phyloP scores from a whole-genome alignment of 1,140 invertebrate genomes.

The Aphidius gifuensis region DNA sequence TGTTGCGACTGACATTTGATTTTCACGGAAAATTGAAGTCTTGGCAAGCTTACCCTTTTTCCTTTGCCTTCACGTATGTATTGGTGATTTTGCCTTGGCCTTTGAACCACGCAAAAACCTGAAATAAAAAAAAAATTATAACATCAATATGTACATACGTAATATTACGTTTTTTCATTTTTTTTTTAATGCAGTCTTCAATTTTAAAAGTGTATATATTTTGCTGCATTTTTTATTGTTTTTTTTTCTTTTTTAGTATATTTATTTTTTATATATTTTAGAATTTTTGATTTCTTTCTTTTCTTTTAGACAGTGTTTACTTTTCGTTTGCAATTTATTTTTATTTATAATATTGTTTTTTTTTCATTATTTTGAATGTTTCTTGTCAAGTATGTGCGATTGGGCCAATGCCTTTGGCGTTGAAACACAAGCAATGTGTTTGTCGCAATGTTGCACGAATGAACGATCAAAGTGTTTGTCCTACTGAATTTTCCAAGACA shows the following conservation, averaged over 20 bases:
- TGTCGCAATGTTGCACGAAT: conserved; percentile 24
- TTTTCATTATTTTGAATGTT: conserved; percentile 2
- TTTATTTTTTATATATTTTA: too few relatives aligned
- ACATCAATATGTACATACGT: not conserved
- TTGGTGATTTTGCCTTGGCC: conserved; percentile 70
- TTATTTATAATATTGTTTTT: conserved; percentile 6
- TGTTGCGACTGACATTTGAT: conserved; percentile 15
- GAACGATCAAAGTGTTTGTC: conserved; percentile 26
- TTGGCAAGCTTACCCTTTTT: conserved; percentile 63
- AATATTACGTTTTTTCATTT: not conserved
- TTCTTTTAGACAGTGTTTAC: not conserved
- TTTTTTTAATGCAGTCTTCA: conserved; percentile 2
- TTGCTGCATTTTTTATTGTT: not conserved
- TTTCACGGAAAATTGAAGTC: conserved; percentile 17
- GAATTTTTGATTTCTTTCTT: not conserved
- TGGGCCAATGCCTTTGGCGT: conserved; percentile 17
- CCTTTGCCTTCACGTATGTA: conserved; percentile 71
- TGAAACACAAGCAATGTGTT: conserved; percentile 18
- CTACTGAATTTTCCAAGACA: not conserved
- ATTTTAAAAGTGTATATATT: not conserved
- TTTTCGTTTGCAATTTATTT: not conserved
- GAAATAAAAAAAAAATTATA: conserved; percentile 17
- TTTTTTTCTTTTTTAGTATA: too few relatives aligned
- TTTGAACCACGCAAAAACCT: conserved; percentile 79
- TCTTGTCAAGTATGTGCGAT: conserved; percentile 14